Evolutionary conservation across 2,888 invertebrate genomes (phyloP), one percentile per base, ranked within the genome.

Genomic region (Agrochola lychnidis): DNA sequence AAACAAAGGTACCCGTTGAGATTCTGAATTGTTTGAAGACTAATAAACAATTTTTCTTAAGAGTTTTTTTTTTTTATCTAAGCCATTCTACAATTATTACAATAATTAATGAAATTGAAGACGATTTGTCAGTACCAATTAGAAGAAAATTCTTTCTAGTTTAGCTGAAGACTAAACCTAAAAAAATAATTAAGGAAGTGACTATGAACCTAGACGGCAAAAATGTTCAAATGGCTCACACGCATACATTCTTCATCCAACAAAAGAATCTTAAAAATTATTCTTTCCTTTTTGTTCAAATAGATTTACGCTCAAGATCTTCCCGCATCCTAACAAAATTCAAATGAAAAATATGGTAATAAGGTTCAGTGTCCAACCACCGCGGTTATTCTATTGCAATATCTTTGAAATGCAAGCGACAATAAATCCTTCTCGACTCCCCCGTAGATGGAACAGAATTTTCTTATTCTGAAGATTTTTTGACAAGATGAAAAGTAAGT

Each of bases 281-380:
- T 42, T 19, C 5, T 42, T 30, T 42, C 45, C 12, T 72, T 71
- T 84, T 71, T 76, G 40, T 76, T 42, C 10, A 12, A 76, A 62
- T 48, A 70, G 51, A 85, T 70, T 78, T 85, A 78, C 56, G 68
- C 66, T 74, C n/a, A 19, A 76, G 19, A 53, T 75, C 57, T 70
- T 16, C 12, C 16, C 56, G 59, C 62, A 57, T 67, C 61, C 45
- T 63, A 22, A 63, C 79, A 68, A 82, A 86, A 86, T 85, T 87
- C 70, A 80, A 85, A 86, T 86, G 70, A 83, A 83, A 86, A 85
- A 83, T 87, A 82, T 82, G 83, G 25, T 69, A 71, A 87, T 78
- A 70, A 63, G 79, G 67, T 73, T 76, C 85, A 79, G 73, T 78
- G 78, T 80, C 86, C 78, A 74, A 78, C 53, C 45, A 30, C 57